Base-by-base conservation (phyloP, 1,140 invertebrate genomes). In the Thereuonema tuberculata region DNA sequence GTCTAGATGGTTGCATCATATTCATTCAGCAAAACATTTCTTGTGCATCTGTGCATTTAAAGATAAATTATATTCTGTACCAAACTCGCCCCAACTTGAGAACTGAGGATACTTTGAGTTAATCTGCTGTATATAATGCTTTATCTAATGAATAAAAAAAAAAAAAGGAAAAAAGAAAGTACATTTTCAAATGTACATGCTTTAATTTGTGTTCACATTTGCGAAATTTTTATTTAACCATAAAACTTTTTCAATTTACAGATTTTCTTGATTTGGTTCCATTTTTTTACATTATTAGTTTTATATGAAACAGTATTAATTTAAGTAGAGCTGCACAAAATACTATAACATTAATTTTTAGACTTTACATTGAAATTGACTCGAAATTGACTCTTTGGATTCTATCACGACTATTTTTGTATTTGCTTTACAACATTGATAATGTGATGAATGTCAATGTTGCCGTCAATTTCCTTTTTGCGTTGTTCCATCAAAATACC, bases 1-100 rank as follows among this genome's bases (percentile, higher is more conserved):
- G 48, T 50, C 17, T 21, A 50, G 48, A 50, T 50, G 48, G 21
- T 20, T 50, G 9, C 48, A 50, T 50, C 48, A 50, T 50, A 21
- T 24, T 50, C 21, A 50, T 24, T 24, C 9, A 12, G 21, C 48
- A 14, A 50, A 50, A 50, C 21, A 5, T 9, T 9, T 20, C 48
- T 50, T 50, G 48, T 50, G 21, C 48, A 50, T 50, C 48, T 50
- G 48, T 50, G 48, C 48, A 50, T 50, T 50, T 50, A 50, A 17
- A 17, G 17, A 50, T 12, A 21, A 50, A 5, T 50, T 50, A 50
- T 50, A 50, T 50, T 50, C 48, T 50, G 48, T 50, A 50, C 5
- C 5, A 50, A 50, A 50, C 21, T 50, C 5, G 21, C 9, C 37
- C n/a, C 31, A 37, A 37, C 5, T 37, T 5, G 17, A 37, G 17